These are phyloP conservation scores for Erebia ligea DNA, from an alignment of 2,888 invertebrate genomes.

Conservation along the genomic window DNA sequence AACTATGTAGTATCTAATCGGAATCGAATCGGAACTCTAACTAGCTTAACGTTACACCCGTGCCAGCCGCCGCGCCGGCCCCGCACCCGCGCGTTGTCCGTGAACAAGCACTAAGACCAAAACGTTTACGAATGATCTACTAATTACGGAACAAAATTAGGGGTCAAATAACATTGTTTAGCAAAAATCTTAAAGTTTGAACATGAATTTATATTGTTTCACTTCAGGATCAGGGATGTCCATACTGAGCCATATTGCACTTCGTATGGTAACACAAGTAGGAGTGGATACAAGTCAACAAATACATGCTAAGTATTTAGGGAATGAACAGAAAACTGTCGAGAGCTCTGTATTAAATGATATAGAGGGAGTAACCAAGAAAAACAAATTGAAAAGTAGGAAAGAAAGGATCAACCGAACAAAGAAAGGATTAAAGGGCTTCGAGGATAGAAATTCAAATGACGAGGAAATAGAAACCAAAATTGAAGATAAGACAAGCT, in stretches of 20 bases:
- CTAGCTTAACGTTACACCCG: too few relatives aligned
- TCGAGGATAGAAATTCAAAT: conserved; percentile 55
- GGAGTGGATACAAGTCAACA: conserved; percentile 74
- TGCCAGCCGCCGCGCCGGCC: too few relatives aligned
- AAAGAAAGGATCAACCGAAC: conserved; percentile 71
- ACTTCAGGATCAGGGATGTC: conserved; percentile 90
- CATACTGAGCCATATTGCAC: conserved; percentile 88
- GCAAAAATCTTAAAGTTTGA: neutral
- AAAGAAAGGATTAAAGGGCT: conserved; percentile 63
- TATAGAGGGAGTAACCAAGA: conserved; percentile 68
- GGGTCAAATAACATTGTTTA: neutral
- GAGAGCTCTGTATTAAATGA: conserved; percentile 64
- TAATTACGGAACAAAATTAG: neutral
- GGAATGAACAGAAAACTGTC: conserved; percentile 59
- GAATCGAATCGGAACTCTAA: too few relatives aligned
- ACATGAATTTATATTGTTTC: neutral
- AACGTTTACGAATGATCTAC: neutral
- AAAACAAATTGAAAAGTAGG: conserved; percentile 70
- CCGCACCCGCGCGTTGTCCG: too few relatives aligned
- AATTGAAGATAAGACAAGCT: conserved; percentile 58
- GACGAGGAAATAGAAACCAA: conserved; percentile 58
- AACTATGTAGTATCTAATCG: too few relatives aligned
- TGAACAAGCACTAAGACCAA: too few relatives aligned
- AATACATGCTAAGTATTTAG: conserved; percentile 71
- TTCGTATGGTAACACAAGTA: conserved; percentile 90